Evolutionary conservation across 1,140 invertebrate species (phyloP).

Genomic region (Pteromalus puparum): DNA sequence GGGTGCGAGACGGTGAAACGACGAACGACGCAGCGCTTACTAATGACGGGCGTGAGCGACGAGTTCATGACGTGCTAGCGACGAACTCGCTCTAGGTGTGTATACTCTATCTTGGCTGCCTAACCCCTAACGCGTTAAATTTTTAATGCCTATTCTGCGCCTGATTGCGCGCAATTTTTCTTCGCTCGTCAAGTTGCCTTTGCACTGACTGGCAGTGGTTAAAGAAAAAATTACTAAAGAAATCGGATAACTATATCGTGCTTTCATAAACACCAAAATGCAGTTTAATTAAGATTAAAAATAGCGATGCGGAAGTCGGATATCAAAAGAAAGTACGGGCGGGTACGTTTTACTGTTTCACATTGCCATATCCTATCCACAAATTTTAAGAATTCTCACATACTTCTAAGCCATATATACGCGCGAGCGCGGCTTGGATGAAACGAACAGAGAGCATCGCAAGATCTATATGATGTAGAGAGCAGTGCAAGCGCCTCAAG

Average conservation of each 20-base stretch:
- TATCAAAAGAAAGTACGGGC: background rate
- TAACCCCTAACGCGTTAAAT: background rate
- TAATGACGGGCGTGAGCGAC: slow-evolving; percentile 35
- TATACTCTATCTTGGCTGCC: background rate
- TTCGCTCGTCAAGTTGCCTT: no score
- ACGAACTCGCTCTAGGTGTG: background rate
- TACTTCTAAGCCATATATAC: background rate
- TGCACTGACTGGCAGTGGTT: no score
- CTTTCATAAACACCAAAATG: no score
- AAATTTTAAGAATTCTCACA: background rate
- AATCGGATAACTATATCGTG: no score
- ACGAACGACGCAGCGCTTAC: background rate
- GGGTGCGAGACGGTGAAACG: background rate
- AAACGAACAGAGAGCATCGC: background rate
- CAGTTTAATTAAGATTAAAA: background rate
- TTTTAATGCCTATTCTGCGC: slow-evolving; percentile 26
- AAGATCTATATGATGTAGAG: background rate
- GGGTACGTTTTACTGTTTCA: no score
- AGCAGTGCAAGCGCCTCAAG: slow-evolving; percentile 19
- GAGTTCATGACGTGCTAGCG: slow-evolving; percentile 36
- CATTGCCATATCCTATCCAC: background rate
- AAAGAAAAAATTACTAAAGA: no score
- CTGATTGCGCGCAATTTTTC: slow-evolving; percentile 20
- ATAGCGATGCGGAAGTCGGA: background rate
- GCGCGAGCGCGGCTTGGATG: background rate